Conservation (phyloP, 2,888 invertebrate genomes). For the Germaria angustata region DNA sequence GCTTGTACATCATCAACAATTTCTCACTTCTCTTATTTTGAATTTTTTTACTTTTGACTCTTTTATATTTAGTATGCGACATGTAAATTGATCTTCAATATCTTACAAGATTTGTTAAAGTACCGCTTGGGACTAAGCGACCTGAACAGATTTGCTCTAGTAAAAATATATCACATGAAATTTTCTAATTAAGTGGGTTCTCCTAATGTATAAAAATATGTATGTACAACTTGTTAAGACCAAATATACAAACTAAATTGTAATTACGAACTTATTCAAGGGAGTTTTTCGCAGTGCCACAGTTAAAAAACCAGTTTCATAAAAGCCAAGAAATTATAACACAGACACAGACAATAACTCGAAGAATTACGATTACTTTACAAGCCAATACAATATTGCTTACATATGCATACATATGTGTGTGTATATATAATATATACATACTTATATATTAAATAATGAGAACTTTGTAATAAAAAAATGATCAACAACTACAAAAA, state of each 20-base stretch:
- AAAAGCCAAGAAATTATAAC: slow-evolving; percentile 17
- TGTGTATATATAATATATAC: not conserved
- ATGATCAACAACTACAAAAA: not conserved
- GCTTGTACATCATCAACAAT: too few relatives aligned
- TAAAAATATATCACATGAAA: too few relatives aligned
- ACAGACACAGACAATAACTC: not conserved
- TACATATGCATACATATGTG: not conserved
- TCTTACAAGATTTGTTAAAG: too few relatives aligned
- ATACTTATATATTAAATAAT: not conserved
- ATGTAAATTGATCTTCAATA: too few relatives aligned
- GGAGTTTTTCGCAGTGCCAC: slow-evolving; percentile 60
- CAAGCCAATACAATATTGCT: not conserved
- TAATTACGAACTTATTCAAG: slow-evolving; percentile 49
- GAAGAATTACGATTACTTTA: slow-evolving; percentile 41
- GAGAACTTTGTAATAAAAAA: too few relatives aligned
- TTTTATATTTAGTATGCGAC: too few relatives aligned
- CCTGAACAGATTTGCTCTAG: too few relatives aligned
- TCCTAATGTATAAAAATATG: slow-evolving; percentile 1
- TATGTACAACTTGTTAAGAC: not conserved
- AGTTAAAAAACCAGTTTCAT: slow-evolving; percentile 62
- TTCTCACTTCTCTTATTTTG: too few relatives aligned
- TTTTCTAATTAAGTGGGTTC: not conserved
- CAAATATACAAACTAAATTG: not conserved
- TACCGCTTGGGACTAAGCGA: too few relatives aligned
- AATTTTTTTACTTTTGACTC: not conserved